Conservation (phyloP, 2,113 vertebrate species). For the Clarias gariepinus region DNA sequence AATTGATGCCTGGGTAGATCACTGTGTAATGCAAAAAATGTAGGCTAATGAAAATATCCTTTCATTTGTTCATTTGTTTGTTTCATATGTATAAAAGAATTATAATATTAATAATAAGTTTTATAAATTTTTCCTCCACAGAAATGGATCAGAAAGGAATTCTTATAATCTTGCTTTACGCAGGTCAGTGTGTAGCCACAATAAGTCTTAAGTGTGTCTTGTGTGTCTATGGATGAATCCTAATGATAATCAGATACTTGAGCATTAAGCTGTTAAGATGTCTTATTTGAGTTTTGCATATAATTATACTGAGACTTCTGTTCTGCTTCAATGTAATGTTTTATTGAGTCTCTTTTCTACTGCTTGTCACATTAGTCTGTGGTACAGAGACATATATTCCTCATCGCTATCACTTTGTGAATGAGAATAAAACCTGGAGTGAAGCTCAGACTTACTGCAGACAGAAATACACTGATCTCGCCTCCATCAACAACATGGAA, state of each 20-base stretch:
- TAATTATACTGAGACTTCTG: background rate
- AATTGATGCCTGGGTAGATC: too few relatives aligned
- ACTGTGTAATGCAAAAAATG: too few relatives aligned
- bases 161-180: background rate
- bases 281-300: background rate
- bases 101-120: too few relatives aligned
- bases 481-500: slow-evolving; percentile 2
- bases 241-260: background rate
- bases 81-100: too few relatives aligned
- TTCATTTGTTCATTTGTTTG: too few relatives aligned
- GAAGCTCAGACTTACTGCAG: slow-evolving; percentile 21
- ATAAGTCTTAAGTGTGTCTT: background rate
- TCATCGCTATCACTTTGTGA: slow-evolving; percentile 24
- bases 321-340: background rate
- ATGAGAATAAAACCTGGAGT: slow-evolving; percentile 19
- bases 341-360: background rate
- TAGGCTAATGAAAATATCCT: too few relatives aligned
- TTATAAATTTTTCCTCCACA: too few relatives aligned
- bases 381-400: background rate
- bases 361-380: background rate
- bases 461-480: background rate
- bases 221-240: background rate
- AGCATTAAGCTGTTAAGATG: too few relatives aligned
- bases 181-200: background rate
- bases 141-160: background rate